Percentiles rank a stretch among this genome's conserved stretches.
phyloP scores from a whole-genome alignment of 2,113 vertebrate genomes.

The Etia nguti region DNA sequence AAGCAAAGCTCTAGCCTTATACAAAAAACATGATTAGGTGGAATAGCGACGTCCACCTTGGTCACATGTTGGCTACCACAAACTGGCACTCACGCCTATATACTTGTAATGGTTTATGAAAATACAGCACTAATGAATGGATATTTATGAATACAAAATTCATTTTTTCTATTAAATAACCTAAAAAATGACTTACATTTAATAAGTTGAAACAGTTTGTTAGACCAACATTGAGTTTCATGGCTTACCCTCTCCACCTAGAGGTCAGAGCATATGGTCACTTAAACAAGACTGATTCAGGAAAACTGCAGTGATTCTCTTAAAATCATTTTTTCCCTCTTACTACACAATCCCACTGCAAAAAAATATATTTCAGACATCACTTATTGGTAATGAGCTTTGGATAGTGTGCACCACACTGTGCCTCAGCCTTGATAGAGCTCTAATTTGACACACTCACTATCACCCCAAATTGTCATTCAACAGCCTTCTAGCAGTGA shows the following conservation, averaged over 20 bases:
- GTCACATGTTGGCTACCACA: neutral
- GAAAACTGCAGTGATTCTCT: neutral
- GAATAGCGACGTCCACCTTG: neutral
- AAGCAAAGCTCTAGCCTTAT: neutral
- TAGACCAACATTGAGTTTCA: neutral
- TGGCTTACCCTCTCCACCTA: neutral
- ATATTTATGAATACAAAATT: neutral
- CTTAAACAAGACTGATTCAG: neutral
- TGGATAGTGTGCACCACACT: neutral
- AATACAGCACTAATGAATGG: neutral
- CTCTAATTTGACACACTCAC: slow-evolving; percentile 29
- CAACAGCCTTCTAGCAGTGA: neutral
- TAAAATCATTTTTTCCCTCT: neutral
- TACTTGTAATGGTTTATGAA: neutral
- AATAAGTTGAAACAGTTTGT: neutral
- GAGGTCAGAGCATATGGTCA: neutral
- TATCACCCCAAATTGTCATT: slow-evolving; percentile 32
- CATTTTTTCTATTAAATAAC: accelerated
- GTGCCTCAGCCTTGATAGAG: neutral
- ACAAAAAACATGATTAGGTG: neutral
- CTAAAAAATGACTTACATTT: neutral
- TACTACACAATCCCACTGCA: neutral
- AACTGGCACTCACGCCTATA: neutral
- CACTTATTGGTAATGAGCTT: neutral
- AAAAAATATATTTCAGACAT: slow-evolving; percentile 8